Conservation (phyloP, 2,888 invertebrate genomes). For the Pristionchus maxplancki region DNA sequence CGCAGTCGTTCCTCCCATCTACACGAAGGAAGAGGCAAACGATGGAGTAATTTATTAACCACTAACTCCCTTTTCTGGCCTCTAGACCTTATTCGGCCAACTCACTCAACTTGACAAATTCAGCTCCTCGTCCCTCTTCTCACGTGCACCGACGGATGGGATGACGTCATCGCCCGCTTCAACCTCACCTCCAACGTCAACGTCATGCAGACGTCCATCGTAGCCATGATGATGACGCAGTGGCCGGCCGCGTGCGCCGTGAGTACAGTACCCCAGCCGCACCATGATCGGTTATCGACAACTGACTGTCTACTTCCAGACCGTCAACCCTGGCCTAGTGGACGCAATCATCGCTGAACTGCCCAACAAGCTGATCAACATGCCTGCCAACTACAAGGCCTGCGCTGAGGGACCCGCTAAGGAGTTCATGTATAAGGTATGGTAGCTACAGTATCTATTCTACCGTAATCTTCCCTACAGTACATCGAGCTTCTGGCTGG, state of each 20-base stretch:
- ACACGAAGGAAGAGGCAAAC: not conserved
- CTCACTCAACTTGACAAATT: not conserved
- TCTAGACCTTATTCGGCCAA: not conserved
- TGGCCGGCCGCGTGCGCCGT: constrained; percentile 4
- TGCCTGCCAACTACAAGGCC: not conserved
- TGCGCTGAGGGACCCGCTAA: constrained; percentile 25
- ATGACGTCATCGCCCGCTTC: not conserved
- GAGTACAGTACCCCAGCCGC: not conserved
- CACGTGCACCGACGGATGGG: constrained; percentile 27
- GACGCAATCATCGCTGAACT: constrained; percentile 40
- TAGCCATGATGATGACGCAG: not conserved
- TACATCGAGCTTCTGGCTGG: constrained; percentile 33
- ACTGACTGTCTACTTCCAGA: constrained; percentile 2
- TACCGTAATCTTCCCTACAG: not conserved
- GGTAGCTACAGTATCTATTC: not conserved
- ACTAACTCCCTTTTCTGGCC: not conserved
- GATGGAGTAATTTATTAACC: not conserved
- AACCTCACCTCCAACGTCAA: constrained; percentile 14
- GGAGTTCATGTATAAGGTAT: constrained; percentile 45
- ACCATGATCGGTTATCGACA: not conserved
- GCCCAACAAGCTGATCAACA: constrained; percentile 26
- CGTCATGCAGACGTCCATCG: not conserved
- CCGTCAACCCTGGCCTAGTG: not conserved
- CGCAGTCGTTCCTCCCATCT: constrained; percentile 21
- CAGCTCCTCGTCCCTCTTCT: constrained; percentile 45